These are phyloP conservation scores for Meloidogyne exigua DNA, from an alignment of 1,140 invertebrate genomes.

Conservation along the genomic window DNA sequence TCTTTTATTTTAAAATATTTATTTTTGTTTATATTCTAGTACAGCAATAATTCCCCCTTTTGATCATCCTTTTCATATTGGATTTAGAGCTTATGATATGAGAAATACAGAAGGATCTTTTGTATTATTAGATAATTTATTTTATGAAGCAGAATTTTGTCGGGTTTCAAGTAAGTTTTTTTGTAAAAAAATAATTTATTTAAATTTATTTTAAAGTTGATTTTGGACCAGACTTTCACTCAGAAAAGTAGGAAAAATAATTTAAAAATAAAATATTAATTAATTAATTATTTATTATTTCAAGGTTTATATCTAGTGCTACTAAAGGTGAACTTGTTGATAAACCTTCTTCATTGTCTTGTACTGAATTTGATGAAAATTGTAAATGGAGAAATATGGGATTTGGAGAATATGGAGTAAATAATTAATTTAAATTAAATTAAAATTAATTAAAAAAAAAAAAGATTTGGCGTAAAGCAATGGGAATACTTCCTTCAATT, in stretches of 20 bases:
- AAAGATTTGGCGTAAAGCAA: conserved; percentile 48
- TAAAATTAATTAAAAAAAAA: conserved; percentile 17
- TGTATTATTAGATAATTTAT: conserved; percentile 61
- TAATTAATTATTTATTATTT: background rate
- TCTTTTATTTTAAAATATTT: background rate
- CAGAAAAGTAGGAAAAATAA: conserved; percentile 10
- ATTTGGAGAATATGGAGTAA: conserved; percentile 18
- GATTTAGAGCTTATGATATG: conserved; percentile 58
- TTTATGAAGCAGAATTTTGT: conserved; percentile 56
- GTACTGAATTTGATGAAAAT: conserved; percentile 52
- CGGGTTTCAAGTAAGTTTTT: conserved; percentile 53
- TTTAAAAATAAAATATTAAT: background rate
- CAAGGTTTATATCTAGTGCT: conserved; percentile 41
- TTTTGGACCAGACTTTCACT: conserved; percentile 51
- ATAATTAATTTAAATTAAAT: background rate
- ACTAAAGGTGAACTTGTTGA: conserved; percentile 50
- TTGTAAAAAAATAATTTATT: background rate
- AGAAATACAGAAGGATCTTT: conserved; percentile 55
- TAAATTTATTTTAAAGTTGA: conserved; percentile 49
- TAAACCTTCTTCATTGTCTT: conserved; percentile 47
- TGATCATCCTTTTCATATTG: conserved; percentile 51
- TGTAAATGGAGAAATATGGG: conserved; percentile 60
- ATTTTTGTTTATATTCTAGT: conserved; percentile 18
- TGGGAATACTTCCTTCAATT: conserved; percentile 27
- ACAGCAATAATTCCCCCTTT: conserved; percentile 52